A percentile compares a stretch with the other conserved stretches of the same genome.
phyloP scores from a whole-genome alignment of 37 sponge, comb jelly and placozoan genomes.

The Dysidea cf. avara region DNA sequence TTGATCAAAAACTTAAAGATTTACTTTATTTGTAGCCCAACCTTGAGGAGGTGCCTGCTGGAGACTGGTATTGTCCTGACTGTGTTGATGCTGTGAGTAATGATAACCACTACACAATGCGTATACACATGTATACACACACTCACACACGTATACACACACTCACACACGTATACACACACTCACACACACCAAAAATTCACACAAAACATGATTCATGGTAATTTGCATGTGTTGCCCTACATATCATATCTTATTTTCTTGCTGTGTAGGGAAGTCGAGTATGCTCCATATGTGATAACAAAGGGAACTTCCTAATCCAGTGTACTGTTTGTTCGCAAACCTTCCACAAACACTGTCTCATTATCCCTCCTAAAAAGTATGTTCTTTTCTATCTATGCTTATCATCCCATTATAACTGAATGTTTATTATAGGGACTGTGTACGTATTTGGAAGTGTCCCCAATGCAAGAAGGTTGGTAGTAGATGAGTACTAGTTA shows the following conservation, averaged over 20 bases:
- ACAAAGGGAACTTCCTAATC: conserved; percentile 43
- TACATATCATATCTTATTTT: too few species aligned
- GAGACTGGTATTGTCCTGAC: conserved; percentile 87
- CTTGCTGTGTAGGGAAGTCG: too few species aligned
- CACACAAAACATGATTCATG: too few species aligned
- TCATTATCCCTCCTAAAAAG: conserved; percentile 68
- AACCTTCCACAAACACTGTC: conserved; percentile 76
- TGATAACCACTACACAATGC: too few species aligned
- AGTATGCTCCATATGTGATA: conserved; percentile 61
- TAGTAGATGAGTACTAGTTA: too few species aligned
- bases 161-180: too few species aligned
- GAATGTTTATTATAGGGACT: conserved; percentile 13
- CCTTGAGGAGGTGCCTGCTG: conserved; percentile 74
- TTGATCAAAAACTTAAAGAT: too few species aligned
- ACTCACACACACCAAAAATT: too few species aligned
- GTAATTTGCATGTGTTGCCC: too few species aligned
- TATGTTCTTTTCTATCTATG: background rate
- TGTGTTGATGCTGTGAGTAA: conserved; percentile 34
- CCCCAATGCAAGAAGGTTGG: conserved; percentile 62
- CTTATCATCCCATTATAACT: background rate
- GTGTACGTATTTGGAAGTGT: conserved; percentile 58
- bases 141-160: background rate
- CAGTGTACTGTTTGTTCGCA: conserved; percentile 71
- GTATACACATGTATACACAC: too few species aligned
- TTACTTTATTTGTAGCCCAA: conserved; percentile 44